Conservation (phyloP, 1,140 invertebrate genomes). For the Tenebrio molitor region DNA sequence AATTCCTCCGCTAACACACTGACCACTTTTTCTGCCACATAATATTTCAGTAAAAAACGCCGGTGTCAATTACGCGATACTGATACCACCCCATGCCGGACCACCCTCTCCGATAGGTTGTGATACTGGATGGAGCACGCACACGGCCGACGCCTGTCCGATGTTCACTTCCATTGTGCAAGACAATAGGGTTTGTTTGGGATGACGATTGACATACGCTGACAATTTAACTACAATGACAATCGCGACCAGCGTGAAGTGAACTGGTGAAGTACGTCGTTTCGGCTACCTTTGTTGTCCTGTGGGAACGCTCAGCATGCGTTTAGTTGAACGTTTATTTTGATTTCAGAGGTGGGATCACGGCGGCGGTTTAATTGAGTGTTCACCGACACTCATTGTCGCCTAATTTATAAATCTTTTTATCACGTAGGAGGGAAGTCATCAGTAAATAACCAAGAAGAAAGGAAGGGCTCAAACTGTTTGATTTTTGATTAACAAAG, state of each 20-base stretch:
- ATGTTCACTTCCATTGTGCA: constrained; percentile 62
- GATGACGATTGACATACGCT: constrained; percentile 63
- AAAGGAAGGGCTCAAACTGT: background rate
- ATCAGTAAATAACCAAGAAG: background rate
- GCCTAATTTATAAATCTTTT: constrained; percentile 31
- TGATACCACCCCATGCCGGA: background rate
- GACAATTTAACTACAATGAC: constrained; percentile 57
- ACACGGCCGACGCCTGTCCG: constrained; percentile 54
- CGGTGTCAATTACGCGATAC: background rate
- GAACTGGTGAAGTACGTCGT: constrained; percentile 39
- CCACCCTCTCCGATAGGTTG: constrained; percentile 17
- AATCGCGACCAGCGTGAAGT: constrained; percentile 51
- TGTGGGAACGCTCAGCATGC: constrained; percentile 55
- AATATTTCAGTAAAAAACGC: no score
- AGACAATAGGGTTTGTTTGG: constrained; percentile 62
- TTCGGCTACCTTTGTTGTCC: constrained; percentile 57
- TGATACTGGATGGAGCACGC: constrained; percentile 10
- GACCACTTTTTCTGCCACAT: no score
- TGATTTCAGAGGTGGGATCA: constrained; percentile 58
- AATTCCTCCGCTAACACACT: no score
- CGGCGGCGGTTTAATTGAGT: constrained; percentile 55
- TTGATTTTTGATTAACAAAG: no score
- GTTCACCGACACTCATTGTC: constrained; percentile 44
- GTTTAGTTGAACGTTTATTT: constrained; percentile 50
- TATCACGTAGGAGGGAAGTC: background rate